Conservation (phyloP, 2,113 vertebrate species). For the Australoheros scitulus region DNA sequence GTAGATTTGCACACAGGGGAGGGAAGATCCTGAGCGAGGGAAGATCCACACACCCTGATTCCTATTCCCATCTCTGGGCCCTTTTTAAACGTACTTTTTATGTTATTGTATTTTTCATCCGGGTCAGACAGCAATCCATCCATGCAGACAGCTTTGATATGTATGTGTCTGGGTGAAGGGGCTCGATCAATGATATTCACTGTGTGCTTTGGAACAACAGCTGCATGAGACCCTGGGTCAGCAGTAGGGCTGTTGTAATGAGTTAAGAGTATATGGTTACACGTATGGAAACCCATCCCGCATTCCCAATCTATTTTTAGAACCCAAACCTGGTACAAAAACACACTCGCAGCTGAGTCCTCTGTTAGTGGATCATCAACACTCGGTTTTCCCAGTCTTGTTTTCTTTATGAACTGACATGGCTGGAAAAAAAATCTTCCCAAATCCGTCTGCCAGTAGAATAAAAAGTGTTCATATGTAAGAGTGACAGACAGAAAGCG, state of each 20-base stretch:
- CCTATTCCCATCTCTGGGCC: not conserved
- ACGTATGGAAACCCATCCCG: slow-evolving; percentile 52
- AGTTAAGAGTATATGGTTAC: slow-evolving; percentile 55
- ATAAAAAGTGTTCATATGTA: not conserved
- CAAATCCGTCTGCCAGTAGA: not conserved
- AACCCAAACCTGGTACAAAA: slow-evolving; percentile 40
- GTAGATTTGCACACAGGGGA: slow-evolving; percentile 42
- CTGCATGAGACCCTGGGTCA: slow-evolving; percentile 55
- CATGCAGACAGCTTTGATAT: slow-evolving; percentile 35
- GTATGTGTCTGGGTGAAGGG: slow-evolving; percentile 11
- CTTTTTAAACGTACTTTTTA: not conserved
- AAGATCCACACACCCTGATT: not conserved
- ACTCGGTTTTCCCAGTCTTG: slow-evolving; percentile 41
- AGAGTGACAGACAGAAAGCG: not conserved
- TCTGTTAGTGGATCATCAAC: slow-evolving; percentile 68
- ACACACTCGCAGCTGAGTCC: slow-evolving; percentile 18
- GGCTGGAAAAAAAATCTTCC: not conserved
- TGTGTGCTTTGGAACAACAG: slow-evolving; percentile 47
- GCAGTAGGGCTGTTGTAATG: slow-evolving; percentile 40
- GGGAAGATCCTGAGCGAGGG: not conserved
- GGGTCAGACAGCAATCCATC: slow-evolving; percentile 18
- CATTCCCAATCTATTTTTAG: slow-evolving; percentile 60
- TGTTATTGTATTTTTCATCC: not conserved
- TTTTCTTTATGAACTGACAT: slow-evolving; percentile 32
- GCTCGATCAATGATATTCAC: slow-evolving; percentile 41